Percentiles rank a stretch among this genome's conserved stretches.
Conservation (phyloP, 1,140 invertebrate genomes). For the Bombyx mandarina region DNA sequence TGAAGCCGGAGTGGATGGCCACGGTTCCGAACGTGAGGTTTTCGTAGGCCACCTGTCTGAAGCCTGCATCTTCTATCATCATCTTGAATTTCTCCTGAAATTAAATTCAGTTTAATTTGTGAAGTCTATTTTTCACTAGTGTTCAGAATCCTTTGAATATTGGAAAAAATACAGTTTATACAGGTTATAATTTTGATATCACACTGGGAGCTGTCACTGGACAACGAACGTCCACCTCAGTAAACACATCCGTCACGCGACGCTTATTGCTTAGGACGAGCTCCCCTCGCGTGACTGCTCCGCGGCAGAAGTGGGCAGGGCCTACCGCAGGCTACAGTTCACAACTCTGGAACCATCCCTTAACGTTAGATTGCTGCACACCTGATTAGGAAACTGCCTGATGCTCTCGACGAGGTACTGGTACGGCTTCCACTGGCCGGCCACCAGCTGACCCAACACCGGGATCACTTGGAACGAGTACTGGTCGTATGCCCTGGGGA, state of each 20-base stretch:
- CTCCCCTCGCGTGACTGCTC: no score
- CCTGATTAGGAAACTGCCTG: constrained; percentile 94
- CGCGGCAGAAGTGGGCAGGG: neutral
- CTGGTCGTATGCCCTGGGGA: constrained; percentile 87
- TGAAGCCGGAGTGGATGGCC: constrained; percentile 96
- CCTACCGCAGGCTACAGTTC: no score
- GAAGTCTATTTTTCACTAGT: neutral
- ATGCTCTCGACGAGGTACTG: constrained; percentile 99
- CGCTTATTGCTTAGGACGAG: no score
- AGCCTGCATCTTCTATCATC: constrained; percentile 92
- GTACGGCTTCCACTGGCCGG: constrained; percentile 97
- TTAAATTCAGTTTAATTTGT: constrained; percentile 1
- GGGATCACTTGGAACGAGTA: constrained; percentile 99
- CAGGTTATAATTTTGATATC: no score
- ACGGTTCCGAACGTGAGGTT: constrained; percentile 92
- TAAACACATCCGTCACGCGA: no score
- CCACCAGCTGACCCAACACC: constrained; percentile 93
- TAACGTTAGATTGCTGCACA: constrained; percentile 27
- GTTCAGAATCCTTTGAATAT: no score
- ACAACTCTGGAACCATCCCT: neutral
- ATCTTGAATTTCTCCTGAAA: constrained; percentile 86
- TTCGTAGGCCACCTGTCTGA: constrained; percentile 87
- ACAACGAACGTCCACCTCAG: no score
- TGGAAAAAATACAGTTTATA: no score
- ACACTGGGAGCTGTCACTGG: no score